A percentile compares a stretch with the other conserved stretches of the same genome.
phyloP scores from a whole-genome alignment of 2,113 vertebrate species.

The Stegastes partitus region DNA sequence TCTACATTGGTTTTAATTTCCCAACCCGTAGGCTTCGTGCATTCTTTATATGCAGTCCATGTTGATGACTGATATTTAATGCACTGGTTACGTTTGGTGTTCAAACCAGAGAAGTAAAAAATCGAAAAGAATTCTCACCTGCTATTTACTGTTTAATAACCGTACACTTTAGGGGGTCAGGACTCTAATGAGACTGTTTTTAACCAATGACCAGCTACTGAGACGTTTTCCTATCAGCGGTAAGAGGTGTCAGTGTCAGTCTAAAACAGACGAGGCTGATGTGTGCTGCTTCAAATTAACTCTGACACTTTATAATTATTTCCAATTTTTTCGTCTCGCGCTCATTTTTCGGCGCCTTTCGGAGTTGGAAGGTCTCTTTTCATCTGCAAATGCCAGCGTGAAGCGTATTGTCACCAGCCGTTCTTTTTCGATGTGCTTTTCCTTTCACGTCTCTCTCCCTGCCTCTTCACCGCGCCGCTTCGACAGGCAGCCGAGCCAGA shows the following conservation, averaged over 20 bases:
- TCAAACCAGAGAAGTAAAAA: too few species aligned
- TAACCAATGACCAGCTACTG: neutral
- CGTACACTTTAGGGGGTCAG: too few species aligned
- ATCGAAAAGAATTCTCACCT: too few species aligned
- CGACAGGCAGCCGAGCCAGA: constrained; percentile 56
- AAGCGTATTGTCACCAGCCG: constrained; percentile 49
- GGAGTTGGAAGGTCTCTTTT: constrained; percentile 44
- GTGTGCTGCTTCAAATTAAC: constrained; percentile 11
- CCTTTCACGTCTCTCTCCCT: constrained; percentile 25
- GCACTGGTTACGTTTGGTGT: too few species aligned
- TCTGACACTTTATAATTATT: constrained; percentile 39
- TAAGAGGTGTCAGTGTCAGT: constrained; percentile 11
- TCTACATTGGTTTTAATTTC: too few species aligned
- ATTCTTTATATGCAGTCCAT: too few species aligned
- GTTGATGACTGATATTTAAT: too few species aligned
- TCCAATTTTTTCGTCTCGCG: constrained; percentile 23
- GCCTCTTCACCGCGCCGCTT: constrained; percentile 31
- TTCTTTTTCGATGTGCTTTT: constrained; percentile 14
- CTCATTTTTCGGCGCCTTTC: constrained; percentile 38
- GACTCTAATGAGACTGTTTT: too few species aligned
- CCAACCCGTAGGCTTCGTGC: too few species aligned
- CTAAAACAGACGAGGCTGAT: neutral
- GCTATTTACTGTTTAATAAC: too few species aligned
- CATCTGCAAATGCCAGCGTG: constrained; percentile 58
- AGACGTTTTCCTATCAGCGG: neutral